Evolutionary conservation across 1,140 invertebrate genomes (phyloP), one percentile per base, ranked within the genome.

Genomic region (Penaeus chinensis): DNA sequence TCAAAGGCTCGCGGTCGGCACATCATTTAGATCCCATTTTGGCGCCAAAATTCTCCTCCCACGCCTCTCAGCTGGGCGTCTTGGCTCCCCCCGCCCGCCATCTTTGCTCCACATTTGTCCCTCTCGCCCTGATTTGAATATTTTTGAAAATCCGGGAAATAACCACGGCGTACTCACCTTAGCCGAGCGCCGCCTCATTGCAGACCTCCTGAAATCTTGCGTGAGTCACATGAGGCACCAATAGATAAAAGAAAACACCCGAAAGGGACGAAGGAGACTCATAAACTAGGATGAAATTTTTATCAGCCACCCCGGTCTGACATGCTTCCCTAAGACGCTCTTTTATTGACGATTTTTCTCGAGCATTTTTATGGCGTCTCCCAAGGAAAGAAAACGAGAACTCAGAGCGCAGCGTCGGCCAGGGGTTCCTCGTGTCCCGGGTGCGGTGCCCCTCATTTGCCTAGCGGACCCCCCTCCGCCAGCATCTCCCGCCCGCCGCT

Each of bases 271-370:
- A 87, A 87, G 82, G 69, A 71, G 85, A 71, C 80, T 82, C 85
- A 82, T 87, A 87, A 87, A 87, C 69, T 82, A 87, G 85, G 85
- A 87, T 87, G 85, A 83, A 87, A 87, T 82, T 87, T 87, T 87
- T 87, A 87, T 87, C 85, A 87, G 85, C 85, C 85, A 82, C 85
- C 80, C 85, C 85, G 80, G 85, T 87, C 85, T 87, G 85, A 87
- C 85, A 87, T 87, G 85, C 85, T 87, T 87, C 85, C 85, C 85
- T 87, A 87, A 87, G 85, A 87, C 85, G 85, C 85, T 87, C 85
- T 87, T 87, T 87, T 87, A 87, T 87, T 87, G 85, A 87, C 85
- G 85, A 87, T 87, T 87, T 87, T 87, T 87, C 85, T 87, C 85
- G 78, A 87, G 85, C 85, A 87, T 87, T 87, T 87, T 87, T 87